Conservation (phyloP, 2,797 vertebrate species). For the Tenualosa thibaudeaui region DNA sequence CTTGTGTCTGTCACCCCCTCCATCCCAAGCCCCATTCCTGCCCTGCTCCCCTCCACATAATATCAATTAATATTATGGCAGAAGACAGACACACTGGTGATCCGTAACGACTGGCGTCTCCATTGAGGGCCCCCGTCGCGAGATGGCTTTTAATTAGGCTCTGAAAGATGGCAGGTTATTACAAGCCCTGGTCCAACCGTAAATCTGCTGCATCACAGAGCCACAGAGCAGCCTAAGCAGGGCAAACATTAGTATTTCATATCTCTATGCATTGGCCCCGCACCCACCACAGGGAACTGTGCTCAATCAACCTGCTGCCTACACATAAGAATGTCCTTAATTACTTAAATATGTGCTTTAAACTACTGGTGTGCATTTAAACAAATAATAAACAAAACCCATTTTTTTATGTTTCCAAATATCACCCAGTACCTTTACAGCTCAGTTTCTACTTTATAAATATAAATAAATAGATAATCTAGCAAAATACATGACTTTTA, state of each 20-base stretch:
- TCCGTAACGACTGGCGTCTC: slow-evolving; percentile 71
- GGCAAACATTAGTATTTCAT: slow-evolving; percentile 70
- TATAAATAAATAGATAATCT: not conserved
- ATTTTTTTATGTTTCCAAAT: not conserved
- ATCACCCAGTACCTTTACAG: not conserved
- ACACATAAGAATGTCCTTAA: not conserved
- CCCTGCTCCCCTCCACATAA: slow-evolving; percentile 63
- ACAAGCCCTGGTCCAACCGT: slow-evolving; percentile 54
- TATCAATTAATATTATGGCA: slow-evolving; percentile 76
- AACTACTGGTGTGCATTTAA: not conserved
- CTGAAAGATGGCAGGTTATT: slow-evolving; percentile 72
- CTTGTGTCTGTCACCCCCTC: slow-evolving; percentile 8
- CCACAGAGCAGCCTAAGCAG: slow-evolving; percentile 52
- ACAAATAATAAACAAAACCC: not conserved
- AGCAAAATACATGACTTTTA: not conserved
- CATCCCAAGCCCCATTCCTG: not conserved
- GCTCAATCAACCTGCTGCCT: not conserved
- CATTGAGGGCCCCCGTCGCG: slow-evolving; percentile 60
- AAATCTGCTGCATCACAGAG: slow-evolving; percentile 64
- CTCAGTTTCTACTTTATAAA: not conserved
- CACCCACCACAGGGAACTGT: slow-evolving; percentile 34
- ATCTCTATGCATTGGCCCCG: slow-evolving; percentile 52
- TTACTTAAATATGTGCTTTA: not conserved
- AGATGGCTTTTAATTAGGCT: slow-evolving; percentile 70
- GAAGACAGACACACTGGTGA: slow-evolving; percentile 70